phyloP scores from a whole-genome alignment of 2,797 vertebrate genomes.

The Rhabdomys pumilio region DNA sequence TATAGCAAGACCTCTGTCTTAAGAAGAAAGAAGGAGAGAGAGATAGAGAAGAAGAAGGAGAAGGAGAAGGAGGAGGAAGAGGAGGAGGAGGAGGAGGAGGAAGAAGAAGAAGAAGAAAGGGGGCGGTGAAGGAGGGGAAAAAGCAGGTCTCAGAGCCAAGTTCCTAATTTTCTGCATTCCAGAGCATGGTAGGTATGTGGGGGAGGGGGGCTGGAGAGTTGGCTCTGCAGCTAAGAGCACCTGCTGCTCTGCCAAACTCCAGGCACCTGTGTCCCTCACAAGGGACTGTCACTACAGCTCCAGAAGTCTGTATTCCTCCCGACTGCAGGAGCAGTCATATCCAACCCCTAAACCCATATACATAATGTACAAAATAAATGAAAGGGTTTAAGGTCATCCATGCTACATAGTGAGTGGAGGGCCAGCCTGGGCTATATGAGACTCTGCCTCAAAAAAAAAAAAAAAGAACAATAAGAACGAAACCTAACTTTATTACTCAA shows the following conservation, averaged over 20 bases:
- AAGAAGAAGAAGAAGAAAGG: too few relatives aligned
- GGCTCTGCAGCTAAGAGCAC: background rate
- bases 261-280: background rate
- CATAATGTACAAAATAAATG: background rate
- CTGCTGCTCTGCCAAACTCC: background rate
- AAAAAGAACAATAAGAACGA: too few relatives aligned
- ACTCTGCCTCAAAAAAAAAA: background rate
- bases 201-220: too few relatives aligned
- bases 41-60: too few relatives aligned
- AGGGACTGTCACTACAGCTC: too few relatives aligned
- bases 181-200: background rate
- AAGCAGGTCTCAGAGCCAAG: slow-evolving; percentile 19
- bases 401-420: background rate
- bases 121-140: too few relatives aligned
- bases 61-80: too few relatives aligned
- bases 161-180: slow-evolving; percentile 27
- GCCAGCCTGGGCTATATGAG: background rate
- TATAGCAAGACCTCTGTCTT: background rate
- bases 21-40: background rate
- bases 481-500: slow-evolving; percentile 51
- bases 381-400: background rate
- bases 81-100: too few relatives aligned
- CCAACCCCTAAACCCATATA: too few relatives aligned
- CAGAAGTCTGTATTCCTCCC: too few relatives aligned
- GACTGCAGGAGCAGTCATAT: too few relatives aligned